A percentile compares a stretch with the other conserved stretches of the same genome.
These are phyloP conservation scores for Drosophila pallidifrons DNA, from an alignment of 1,140 invertebrate genomes.

Conservation along the genomic window DNA sequence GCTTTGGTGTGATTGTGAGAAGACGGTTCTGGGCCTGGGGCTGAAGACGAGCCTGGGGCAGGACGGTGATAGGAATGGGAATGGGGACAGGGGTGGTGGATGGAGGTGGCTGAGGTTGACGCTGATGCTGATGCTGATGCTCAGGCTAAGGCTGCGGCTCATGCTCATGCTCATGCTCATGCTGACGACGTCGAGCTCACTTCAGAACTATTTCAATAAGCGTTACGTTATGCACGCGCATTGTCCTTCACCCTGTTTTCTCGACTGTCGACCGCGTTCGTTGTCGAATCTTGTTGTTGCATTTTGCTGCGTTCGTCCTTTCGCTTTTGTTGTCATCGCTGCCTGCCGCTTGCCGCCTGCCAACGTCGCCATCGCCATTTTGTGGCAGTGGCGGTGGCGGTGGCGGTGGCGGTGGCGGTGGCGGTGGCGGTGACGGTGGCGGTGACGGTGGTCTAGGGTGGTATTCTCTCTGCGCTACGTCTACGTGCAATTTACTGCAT, in stretches of 20 bases:
- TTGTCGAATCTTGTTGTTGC: conserved; percentile 47
- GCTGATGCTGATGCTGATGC: conserved; percentile 19
- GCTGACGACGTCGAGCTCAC: conserved; percentile 69
- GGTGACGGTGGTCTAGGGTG: neutral
- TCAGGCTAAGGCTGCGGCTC: conserved; percentile 40
- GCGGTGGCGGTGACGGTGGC: too few relatives aligned
- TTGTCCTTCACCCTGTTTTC: conserved; percentile 81
- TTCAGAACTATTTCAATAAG: conserved; percentile 82
- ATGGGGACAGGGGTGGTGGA: neutral
- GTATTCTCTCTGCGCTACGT: conserved; percentile 24
- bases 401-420: too few relatives aligned
- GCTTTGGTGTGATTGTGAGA: too few relatives aligned
- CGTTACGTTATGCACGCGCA: conserved; percentile 71
- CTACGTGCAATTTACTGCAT: conserved; percentile 72
- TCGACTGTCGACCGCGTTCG: conserved; percentile 42
- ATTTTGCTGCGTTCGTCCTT: conserved; percentile 29
- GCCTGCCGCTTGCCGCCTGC: conserved; percentile 15
- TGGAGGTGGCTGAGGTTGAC: conserved; percentile 3
- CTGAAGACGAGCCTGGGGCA: too few relatives aligned
- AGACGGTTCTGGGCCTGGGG: too few relatives aligned
- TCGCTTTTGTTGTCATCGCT: conserved; percentile 20
- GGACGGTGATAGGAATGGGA: neutral
- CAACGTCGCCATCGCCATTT: neutral
- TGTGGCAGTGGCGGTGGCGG: too few relatives aligned
- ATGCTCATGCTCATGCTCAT: conserved; percentile 40